Base-by-base conservation (phyloP, 1,140 invertebrate species). In the Oryctes rhinoceros region DNA sequence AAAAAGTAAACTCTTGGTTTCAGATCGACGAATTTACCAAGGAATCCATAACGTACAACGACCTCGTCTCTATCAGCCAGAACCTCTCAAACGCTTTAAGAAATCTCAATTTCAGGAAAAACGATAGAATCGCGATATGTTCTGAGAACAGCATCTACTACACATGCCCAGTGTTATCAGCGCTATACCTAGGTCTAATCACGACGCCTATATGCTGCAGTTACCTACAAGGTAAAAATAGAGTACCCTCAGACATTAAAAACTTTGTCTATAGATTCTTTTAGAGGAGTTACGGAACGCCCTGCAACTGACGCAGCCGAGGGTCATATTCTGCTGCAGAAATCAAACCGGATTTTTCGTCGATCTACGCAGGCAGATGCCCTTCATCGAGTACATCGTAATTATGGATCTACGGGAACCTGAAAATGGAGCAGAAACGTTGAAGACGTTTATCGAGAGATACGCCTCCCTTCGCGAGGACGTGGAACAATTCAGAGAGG, bases 221-320 rank as follows among this genome's bases (percentile, higher is more conserved):
- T 18, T 67, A 67, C 11, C 20, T 30, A n/a, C 18, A 67, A 13
- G 65, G 65, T 67, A 67, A 35, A 30, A 13, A 67, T 35, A 67
- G 18, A 5, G 18, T 24, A 35, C n/a, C 15, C 3, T 67, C 30
- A 30, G 65, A 24, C 3, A 24, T 67, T 67, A 30, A 24, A 24
- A 30, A 67, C 10, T 7, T 35, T 35, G 65, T 67, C 20, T 67
- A 30, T 35, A 67, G 65, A 67, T 67, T 67, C 18, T 77, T 78
- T 24, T 30, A 78, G 87, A 84, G 71, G 91, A 91, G 88, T 81
- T 91, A 1, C 84, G 85, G 44, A 89, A 91, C 83, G 86, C 87
- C 0, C 47, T 90, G 5, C 83, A 80, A 7, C 90, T 91, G 82
- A 88, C 89, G 0, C 89, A 89, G 80, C 90, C 90, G 18, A 89